Percentiles rank a stretch among this genome's conserved stretches.
Conservation (phyloP, 2,113 vertebrate genomes). For the Hipposideros armiger region DNA sequence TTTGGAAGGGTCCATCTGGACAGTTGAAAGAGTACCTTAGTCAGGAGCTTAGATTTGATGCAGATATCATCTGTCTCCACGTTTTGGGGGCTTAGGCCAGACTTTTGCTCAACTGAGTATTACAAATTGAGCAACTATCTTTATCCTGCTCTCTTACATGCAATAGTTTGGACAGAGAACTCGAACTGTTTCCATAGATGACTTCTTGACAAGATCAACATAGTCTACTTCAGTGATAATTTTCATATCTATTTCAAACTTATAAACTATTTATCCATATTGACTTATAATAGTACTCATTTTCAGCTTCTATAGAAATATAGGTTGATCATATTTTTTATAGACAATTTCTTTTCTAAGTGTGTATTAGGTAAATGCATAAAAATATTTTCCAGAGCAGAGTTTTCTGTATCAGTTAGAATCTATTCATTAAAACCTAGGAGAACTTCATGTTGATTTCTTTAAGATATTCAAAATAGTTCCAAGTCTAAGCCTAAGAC, state of each 20-base stretch:
- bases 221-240: neutral
- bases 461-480: neutral
- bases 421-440: neutral
- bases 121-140: neutral
- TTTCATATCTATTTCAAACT: conserved; percentile 40
- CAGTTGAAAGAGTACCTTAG: neutral
- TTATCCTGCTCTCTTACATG: neutral
- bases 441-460: neutral
- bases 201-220: neutral
- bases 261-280: neutral
- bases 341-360: neutral
- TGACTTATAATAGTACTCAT: neutral
- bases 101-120: neutral
- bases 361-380: neutral
- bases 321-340: neutral
- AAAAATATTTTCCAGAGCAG: neutral
- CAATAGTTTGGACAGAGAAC: neutral
- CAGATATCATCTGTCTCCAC: neutral
- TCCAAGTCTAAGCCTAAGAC: neutral
- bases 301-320: neutral
- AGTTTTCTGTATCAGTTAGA: conserved; percentile 24
- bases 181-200: neutral
- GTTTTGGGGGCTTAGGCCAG: neutral
- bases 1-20: neutral
- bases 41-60: neutral